phyloP scores from a whole-genome alignment of 2,888 invertebrate genomes.

The Lasioglossum morio region DNA sequence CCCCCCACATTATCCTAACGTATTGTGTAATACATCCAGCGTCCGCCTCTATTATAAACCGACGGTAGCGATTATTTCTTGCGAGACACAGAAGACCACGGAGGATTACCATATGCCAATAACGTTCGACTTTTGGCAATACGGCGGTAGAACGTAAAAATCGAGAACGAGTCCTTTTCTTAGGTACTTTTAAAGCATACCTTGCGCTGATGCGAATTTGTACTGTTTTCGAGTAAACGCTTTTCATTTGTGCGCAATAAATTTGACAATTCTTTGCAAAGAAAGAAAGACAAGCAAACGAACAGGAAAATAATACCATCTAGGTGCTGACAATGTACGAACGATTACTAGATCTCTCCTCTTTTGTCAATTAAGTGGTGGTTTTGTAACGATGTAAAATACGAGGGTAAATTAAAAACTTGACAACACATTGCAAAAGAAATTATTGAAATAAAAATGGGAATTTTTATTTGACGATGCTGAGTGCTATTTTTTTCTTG shows the following conservation, averaged over 20 bases:
- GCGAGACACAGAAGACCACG: constrained; percentile 44
- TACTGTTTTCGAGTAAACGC: constrained; percentile 59
- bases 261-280: constrained; percentile 52
- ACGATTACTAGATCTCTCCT: constrained; percentile 58
- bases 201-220: constrained; percentile 52
- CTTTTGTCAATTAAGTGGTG: constrained; percentile 63
- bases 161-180: constrained; percentile 30
- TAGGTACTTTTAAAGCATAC: constrained; percentile 41
- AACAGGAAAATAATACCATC: constrained; percentile 4
- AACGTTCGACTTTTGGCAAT: constrained; percentile 38
- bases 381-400: constrained; percentile 63
- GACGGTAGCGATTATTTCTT: constrained; percentile 58
- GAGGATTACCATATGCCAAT: constrained; percentile 41
- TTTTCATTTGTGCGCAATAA: constrained; percentile 62
- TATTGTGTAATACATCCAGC: constrained; percentile 63
- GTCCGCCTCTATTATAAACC: constrained; percentile 59
- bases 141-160: constrained; percentile 33
- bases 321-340: constrained; percentile 57
- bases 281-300: neutral
- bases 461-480: constrained; percentile 43
- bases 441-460: constrained; percentile 52
- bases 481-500: constrained; percentile 24
- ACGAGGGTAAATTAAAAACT: constrained; percentile 54
- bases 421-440: constrained; percentile 32
- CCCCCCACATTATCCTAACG: constrained; percentile 67